Conservation (phyloP, 2,888 invertebrate genomes). For the Ephialtes manifestator region DNA sequence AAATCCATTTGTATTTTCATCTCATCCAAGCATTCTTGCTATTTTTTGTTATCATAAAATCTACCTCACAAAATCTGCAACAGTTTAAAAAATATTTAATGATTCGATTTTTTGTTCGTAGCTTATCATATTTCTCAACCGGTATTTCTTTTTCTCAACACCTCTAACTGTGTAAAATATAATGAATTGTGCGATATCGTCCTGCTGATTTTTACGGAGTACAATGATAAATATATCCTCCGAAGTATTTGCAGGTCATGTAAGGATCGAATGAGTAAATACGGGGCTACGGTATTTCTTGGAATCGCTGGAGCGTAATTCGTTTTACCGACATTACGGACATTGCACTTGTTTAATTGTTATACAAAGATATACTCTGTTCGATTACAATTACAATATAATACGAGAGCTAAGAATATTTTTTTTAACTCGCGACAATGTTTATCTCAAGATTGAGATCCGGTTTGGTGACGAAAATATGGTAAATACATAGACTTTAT, state of each 20-base stretch:
- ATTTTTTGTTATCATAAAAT: too few species aligned
- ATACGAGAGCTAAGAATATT: conserved; percentile 23
- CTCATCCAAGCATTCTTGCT: too few species aligned
- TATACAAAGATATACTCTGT: conserved; percentile 49
- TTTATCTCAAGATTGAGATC: neutral
- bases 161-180: too few species aligned
- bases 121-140: too few species aligned
- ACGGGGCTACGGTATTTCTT: neutral
- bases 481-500: neutral
- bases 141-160: too few species aligned
- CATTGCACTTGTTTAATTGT: conserved; percentile 33
- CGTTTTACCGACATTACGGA: conserved; percentile 15
- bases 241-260: neutral
- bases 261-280: neutral
- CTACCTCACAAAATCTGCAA: too few species aligned
- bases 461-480: neutral
- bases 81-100: too few species aligned
- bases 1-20: too few species aligned
- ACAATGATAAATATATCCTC: neutral
- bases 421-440: neutral
- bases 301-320: neutral
- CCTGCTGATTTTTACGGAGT: neutral
- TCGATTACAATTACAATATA: conserved; percentile 38
- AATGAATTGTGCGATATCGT: too few species aligned
- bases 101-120: too few species aligned